Evolutionary conservation across 2,113 vertebrate species (phyloP), one percentile per base, ranked within the genome.

Genomic region (Calidris pugnax): DNA sequence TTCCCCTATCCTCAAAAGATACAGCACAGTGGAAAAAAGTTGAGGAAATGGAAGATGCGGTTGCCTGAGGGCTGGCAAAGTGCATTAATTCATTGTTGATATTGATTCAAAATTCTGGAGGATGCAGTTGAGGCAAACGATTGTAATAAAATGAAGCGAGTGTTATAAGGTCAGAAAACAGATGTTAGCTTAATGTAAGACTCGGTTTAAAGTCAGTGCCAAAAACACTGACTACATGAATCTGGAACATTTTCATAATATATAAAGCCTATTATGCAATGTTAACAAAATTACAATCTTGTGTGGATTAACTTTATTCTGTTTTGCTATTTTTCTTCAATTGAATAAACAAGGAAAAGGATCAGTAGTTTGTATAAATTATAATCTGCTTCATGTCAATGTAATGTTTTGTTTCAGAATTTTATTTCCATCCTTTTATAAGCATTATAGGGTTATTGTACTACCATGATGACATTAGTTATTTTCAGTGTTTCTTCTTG

Each of bases 1-100:
- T 95, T 4, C 66, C 57, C 23, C 50, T 84, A 33, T 92, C 80
- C 92, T 96, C 92, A 94, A 87, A 96, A 93, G 89, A 79, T 82
- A 82, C 7, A 91, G 12, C 66, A 35, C 69, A 76, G 66, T 85
- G 66, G 95, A 87, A 96, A 92, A 94, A 89, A 76, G 35, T 47
- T 89, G 73, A 96, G 92, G 90, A 93, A 97, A 91, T 92, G 81
- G 86, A 87, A 95, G 92, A 87, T 73, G 67, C 0, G 14, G 71
- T 85, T 95, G 95, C 94, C 87, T 79, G 75, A 91, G 89, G 96
- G 87, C 91, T 96, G 89, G 89, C 89, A 93, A 95, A 92, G 82
- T 95, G 84, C 75, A 97, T 95, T 95, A 78, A 92, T 95, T 93
- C 84, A 85, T 87, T 97, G 94, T 92, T 95, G 95, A 86, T 91